Base-by-base conservation (phyloP, 2,797 vertebrate species). In the Gallinago nigripennis region DNA sequence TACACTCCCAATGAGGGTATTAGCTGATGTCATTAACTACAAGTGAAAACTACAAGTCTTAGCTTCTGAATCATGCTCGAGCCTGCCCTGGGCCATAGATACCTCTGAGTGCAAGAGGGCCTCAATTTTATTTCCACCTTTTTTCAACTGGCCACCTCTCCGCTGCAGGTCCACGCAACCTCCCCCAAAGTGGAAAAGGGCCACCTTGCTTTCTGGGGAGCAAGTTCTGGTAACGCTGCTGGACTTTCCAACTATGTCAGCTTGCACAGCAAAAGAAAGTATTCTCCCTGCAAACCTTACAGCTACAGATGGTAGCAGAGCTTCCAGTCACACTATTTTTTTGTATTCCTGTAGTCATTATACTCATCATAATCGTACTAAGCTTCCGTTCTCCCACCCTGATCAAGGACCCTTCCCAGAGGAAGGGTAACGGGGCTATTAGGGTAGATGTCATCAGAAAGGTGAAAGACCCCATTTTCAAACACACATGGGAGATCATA, bases 1-100 rank as follows among this genome's bases (percentile, higher is more conserved):
- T 65, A 58, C 39, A 63, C 48, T 76, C 31, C 24, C 58, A 54
- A 11, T 21, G 43, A 78, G 11, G 16, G 31, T 56, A 43, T 5
- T 35, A 43, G 20, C 39, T 86, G 39, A 72, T 51, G 33, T 20
- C 25, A 75, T 46, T 85, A 94, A 75, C 57, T 58, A 41, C 31
- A 77, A 91, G 27, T 57, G 45, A 78, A 77, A 80, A 73, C 12
- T 21, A 5, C 4, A 51, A 72, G 54, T 37, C 69, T 48, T 20
- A 41, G 41, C 31, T 91, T 83, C 79, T 60, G 9, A 80, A 33
- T 81, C 12, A 64, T 19, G 35, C 16, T 37, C 14, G 35, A 75
- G 39, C 53, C 28, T 1, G 3, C 24, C 10, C 21, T 24, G 17
- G 39, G 33, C 24, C 45, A 31, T 0, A 64, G n/a, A 56, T 5